These are phyloP conservation scores for Peromyscus attwateri DNA, from an alignment of 2,797 vertebrate species.

Conservation along the genomic window DNA sequence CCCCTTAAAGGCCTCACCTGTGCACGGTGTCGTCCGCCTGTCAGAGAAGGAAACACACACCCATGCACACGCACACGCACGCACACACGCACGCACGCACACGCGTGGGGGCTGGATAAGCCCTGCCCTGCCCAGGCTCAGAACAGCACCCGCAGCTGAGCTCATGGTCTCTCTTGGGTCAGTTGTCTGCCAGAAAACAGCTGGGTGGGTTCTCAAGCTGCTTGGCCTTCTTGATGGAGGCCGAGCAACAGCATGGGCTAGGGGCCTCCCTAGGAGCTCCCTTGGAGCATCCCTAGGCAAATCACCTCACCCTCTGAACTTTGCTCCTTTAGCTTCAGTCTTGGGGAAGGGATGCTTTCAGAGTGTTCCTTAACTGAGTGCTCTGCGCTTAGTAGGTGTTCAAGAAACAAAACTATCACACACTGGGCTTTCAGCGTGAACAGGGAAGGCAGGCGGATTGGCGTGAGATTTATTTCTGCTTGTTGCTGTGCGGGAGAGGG, in stretches of 20 bases:
- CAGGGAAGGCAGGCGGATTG: background rate
- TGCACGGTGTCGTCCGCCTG: background rate
- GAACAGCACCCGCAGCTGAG: background rate
- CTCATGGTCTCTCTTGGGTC: background rate
- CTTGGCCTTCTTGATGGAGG: background rate
- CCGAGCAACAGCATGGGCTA: background rate
- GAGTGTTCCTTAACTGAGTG: background rate
- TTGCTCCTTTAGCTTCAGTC: too few relatives aligned
- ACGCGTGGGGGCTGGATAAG: too few relatives aligned
- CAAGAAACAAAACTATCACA: background rate
- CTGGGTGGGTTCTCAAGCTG: background rate
- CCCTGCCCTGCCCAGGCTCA: background rate
- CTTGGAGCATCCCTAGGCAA: background rate
- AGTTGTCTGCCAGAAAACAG: background rate
- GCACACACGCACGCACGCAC: too few relatives aligned
- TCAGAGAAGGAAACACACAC: background rate
- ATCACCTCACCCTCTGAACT: background rate
- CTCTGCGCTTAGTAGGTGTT: background rate
- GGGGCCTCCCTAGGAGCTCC: background rate
- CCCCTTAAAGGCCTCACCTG: background rate
- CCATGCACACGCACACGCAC: too few relatives aligned
- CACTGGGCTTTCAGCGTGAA: background rate
- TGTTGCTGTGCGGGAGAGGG: too few relatives aligned
- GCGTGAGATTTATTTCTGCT: background rate
- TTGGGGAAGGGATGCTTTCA: too few relatives aligned